phyloP scores from a whole-genome alignment of 2,888 invertebrate genomes.

The Tipula confusa region DNA sequence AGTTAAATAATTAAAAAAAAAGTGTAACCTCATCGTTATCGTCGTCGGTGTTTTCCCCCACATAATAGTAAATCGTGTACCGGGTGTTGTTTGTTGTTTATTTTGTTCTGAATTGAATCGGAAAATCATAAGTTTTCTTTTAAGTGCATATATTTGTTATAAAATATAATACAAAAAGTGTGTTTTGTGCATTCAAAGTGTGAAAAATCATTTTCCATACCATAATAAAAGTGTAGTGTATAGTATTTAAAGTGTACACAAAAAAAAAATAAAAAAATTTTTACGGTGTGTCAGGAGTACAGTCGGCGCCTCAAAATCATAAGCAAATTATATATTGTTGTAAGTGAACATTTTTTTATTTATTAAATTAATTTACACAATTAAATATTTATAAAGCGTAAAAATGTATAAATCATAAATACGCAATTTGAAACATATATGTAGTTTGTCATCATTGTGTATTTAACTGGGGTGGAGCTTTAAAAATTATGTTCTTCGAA shows the following conservation, averaged over 20 bases:
- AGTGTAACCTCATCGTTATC: background rate
- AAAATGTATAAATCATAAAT: background rate
- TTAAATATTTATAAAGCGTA: background rate
- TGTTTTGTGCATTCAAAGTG: background rate
- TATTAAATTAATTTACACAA: background rate
- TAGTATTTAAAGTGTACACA: background rate
- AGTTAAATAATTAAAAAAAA: background rate
- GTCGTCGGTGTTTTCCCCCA: background rate
- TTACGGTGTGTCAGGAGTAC: background rate
- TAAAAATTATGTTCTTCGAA: background rate
- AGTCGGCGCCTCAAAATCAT: background rate
- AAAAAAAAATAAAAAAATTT: background rate
- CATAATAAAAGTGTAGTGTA: background rate
- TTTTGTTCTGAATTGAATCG: constrained; percentile 5
- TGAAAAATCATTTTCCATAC: background rate
- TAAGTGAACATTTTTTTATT: background rate
- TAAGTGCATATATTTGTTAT: background rate
- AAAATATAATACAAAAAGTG: background rate
- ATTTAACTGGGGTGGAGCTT: background rate
- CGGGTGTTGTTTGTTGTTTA: background rate
- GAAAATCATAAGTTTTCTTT: background rate
- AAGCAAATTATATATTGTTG: background rate
- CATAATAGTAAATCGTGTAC: background rate
- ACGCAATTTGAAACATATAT: background rate
- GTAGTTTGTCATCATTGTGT: background rate